Evolutionary conservation across 1,140 invertebrate species (phyloP), one percentile per base, ranked within the genome.

Genomic region (Drosophila micromelanica): DNA sequence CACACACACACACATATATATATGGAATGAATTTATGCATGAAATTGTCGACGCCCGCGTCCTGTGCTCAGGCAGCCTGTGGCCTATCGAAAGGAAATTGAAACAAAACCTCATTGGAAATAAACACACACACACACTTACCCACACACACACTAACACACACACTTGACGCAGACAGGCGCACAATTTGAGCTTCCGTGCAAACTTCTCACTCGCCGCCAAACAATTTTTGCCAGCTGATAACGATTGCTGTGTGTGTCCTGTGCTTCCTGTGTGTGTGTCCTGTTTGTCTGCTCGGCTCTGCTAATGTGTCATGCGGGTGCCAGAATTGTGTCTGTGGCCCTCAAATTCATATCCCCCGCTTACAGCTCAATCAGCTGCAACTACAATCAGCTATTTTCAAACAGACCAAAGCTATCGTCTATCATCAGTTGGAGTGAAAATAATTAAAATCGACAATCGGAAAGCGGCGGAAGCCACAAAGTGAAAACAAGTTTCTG

Each of bases 41-140:
- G 84, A 87, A 87, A 87, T 87, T 87, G 84, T 87, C 84, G 84
- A 89, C 84, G 84, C 84, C 78, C 82, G 82, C 84, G 84, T 89
- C 75, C 81, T 75, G 71, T 72, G 40, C 57, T 84, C 73, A 79
- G 78, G 72, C 65, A 80, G 82, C 73, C 79, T 87, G 84, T 87
- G 84, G 84, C 84, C 84, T 87, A 87, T 87, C 84, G 84, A 87
- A 87, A 87, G 84, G 84, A 87, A 87, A 87, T 87, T 87, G 84
- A 87, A 87, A 87, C 84, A 87, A 87, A 87, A 87, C 84, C 84
- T 89, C 84, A 87, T 87, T 82, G 84, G 78, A 76, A 86, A 89
- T 65, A 78, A 38, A 73, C 62, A 51, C 49, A 64, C 42, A 62
- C 56, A 32, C 35, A 13, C 20, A 38, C n/a, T 20, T 3, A 17